Percentiles rank a stretch among this genome's conserved stretches.
Conservation (phyloP, 2,797 vertebrate species). For the Acanthurus tractus region DNA sequence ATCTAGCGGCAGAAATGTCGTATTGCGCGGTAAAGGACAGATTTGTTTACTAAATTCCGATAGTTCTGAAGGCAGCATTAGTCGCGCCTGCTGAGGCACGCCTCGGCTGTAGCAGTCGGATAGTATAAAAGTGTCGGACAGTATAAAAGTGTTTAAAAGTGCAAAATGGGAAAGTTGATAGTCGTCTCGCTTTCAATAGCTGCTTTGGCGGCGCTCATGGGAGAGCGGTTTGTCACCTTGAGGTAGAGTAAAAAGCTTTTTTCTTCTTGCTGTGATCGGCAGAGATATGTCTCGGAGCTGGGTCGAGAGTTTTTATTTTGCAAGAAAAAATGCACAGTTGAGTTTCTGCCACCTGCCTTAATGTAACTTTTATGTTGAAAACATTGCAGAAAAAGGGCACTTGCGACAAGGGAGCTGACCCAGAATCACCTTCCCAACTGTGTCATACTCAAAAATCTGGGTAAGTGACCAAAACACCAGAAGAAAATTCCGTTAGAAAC, state of each 20-base stretch:
- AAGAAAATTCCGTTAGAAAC: neutral
- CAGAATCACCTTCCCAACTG: constrained; percentile 80
- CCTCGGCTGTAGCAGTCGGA: neutral
- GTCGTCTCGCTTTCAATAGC: constrained; percentile 61
- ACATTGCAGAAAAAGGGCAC: constrained; percentile 57
- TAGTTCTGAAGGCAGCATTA: constrained; percentile 25
- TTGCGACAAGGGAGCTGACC: constrained; percentile 65
- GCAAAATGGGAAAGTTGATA: constrained; percentile 66
- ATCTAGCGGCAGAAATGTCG: too few relatives aligned
- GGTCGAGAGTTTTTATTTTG: neutral
- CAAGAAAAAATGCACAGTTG: neutral
- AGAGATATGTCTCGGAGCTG: rapidly evolving
- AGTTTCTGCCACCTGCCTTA: neutral
- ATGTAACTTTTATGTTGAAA: neutral
- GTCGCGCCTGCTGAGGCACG: neutral
- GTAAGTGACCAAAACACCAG: constrained; percentile 33
- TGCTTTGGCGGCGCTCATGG: constrained; percentile 59
- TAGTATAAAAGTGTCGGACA: neutral
- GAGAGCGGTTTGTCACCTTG: constrained; percentile 68
- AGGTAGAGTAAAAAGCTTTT: constrained; percentile 56
- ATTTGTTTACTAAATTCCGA: constrained; percentile 11
- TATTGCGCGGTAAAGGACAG: neutral
- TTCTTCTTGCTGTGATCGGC: too few relatives aligned
- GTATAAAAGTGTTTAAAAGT: neutral
- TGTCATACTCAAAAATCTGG: constrained; percentile 67